Percentiles rank a stretch among this genome's conserved stretches.
phyloP scores from a whole-genome alignment of 2,888 invertebrate genomes.

The Apodemia mormo region DNA sequence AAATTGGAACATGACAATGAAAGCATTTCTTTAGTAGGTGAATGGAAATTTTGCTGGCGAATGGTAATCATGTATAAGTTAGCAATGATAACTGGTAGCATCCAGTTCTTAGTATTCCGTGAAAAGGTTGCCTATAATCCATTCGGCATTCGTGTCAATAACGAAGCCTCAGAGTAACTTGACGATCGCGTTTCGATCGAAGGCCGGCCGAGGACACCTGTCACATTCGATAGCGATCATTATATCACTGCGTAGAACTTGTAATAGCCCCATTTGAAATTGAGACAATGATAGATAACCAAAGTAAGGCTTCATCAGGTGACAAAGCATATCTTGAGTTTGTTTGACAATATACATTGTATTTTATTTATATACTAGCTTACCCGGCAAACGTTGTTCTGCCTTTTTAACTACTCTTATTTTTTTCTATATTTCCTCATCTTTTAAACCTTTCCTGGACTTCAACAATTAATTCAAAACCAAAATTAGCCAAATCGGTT shows the following conservation, averaged over 20 bases:
- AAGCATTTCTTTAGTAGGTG: too few species aligned
- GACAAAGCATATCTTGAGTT: neutral
- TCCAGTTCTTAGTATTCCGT: neutral
- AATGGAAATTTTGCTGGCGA: too few species aligned
- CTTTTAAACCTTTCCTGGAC: too few species aligned
- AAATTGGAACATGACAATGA: too few species aligned
- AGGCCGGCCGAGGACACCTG: conserved; percentile 7
- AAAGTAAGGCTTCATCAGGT: neutral
- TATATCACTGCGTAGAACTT: neutral
- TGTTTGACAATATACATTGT: neutral
- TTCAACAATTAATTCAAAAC: too few species aligned
- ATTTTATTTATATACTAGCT: too few species aligned
- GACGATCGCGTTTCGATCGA: conserved; percentile 12
- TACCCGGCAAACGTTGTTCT: too few species aligned
- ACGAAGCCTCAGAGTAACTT: conserved; percentile 12
- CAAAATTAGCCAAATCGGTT: too few species aligned
- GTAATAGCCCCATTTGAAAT: neutral
- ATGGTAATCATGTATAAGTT: too few species aligned
- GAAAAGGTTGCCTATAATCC: neutral
- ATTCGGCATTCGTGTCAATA: neutral
- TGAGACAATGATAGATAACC: conserved; percentile 4
- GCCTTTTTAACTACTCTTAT: too few species aligned
- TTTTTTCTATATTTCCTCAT: too few species aligned
- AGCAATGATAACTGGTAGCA: neutral
- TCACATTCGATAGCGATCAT: neutral